A percentile compares a stretch with the other conserved stretches of the same genome.
Conservation (phyloP, 2,797 vertebrate species). For the Garrulus glandarius region DNA sequence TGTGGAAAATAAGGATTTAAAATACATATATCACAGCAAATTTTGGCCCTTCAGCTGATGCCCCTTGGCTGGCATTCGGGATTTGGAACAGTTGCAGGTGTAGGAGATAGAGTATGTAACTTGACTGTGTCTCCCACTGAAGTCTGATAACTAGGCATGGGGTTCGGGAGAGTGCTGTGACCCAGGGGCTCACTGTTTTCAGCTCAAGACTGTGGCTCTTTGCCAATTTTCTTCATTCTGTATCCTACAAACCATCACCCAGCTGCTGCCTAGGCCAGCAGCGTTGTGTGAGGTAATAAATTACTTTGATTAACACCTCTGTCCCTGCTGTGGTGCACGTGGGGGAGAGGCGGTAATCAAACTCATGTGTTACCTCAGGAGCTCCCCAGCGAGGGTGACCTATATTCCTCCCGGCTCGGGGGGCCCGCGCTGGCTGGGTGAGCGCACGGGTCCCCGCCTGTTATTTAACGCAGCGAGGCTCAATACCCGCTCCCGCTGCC, state of each 20-base stretch:
- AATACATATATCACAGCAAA: neutral
- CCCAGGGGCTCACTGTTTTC: neutral
- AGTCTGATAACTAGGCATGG: neutral
- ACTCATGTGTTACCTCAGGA: neutral
- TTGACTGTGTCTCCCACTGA: rapidly evolving
- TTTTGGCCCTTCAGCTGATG: neutral
- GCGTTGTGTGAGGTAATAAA: neutral
- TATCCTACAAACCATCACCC: neutral
- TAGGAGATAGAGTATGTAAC: neutral
- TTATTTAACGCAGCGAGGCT: neutral
- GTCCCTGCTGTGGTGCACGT: neutral
- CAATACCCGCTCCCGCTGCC: neutral
- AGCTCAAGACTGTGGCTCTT: neutral
- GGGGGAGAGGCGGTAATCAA: neutral
- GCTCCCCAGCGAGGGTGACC: neutral
- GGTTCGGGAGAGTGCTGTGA: rapidly evolving
- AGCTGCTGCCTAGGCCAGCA: neutral
- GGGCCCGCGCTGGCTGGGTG: neutral
- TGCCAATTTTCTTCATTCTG: neutral
- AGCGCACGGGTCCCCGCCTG: rapidly evolving
- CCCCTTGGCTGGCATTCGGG: neutral
- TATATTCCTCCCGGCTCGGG: neutral
- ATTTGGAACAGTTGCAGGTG: neutral
- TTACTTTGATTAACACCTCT: neutral
- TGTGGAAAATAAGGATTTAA: neutral